Evolutionary conservation across 2,888 invertebrate genomes (phyloP).

Genomic region (Epinotia nisella): DNA sequence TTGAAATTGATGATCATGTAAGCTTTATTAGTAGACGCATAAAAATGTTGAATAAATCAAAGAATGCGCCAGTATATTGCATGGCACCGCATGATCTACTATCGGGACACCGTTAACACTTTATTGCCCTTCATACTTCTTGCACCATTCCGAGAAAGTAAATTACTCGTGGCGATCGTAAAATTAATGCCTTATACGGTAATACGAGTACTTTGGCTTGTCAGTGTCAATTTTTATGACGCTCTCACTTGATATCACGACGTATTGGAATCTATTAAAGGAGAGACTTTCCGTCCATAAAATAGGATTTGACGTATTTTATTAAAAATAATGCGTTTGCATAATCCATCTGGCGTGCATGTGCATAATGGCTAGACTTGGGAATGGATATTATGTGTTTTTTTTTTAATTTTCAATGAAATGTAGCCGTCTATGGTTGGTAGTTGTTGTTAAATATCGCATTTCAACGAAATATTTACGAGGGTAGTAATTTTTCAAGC

Average conservation of each 20-base stretch:
- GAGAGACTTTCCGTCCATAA: conserved; percentile 49
- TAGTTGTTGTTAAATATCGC: conserved; percentile 75
- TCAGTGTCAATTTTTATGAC: conserved; percentile 79
- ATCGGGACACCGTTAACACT: conserved; percentile 71
- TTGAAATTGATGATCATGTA: conserved; percentile 80
- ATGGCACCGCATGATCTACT: conserved; percentile 55
- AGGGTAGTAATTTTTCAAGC: conserved; percentile 74
- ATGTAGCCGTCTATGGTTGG: conserved; percentile 56
- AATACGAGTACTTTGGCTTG: conserved; percentile 74
- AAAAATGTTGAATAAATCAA: conserved; percentile 78
- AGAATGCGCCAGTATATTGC: conserved; percentile 57
- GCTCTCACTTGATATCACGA: conserved; percentile 70
- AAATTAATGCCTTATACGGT: conserved; percentile 79
- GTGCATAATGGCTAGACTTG: background rate
- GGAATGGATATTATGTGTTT: conserved; percentile 42
- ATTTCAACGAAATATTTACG: conserved; percentile 77
- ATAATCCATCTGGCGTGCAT: conserved; percentile 23
- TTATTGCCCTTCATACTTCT: conserved; percentile 77
- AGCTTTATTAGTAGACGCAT: conserved; percentile 76
- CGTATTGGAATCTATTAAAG: conserved; percentile 52
- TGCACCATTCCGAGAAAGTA: conserved; percentile 79
- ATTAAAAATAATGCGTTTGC: conserved; percentile 41
- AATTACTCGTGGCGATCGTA: conserved; percentile 77
- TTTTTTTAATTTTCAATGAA: conserved; percentile 49
- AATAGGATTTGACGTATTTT: conserved; percentile 45